Evolutionary conservation across 1,140 invertebrate species (phyloP), one percentile per base, ranked within the genome.

Genomic region (Grapholita molesta): DNA sequence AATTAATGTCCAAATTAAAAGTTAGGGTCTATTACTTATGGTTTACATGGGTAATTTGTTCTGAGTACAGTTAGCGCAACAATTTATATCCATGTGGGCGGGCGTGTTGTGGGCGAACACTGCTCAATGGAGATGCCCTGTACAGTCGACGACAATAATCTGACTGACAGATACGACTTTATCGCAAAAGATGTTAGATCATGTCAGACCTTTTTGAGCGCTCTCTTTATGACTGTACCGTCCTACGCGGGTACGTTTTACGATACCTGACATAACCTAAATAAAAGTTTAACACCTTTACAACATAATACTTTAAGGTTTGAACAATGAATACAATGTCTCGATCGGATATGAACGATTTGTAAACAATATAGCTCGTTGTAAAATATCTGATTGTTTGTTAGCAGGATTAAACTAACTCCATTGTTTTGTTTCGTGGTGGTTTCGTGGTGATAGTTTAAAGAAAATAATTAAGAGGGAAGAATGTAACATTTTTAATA

Each of bases 61-160:
- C 78, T 70, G 32, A 69, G 79, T 85, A 84, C 88, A 82, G 86
- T 88, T 90, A 89, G 80, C 75, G 67, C 76, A 72, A 83, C 80
- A 84, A 86, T 88, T 89, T 89, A 90, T 82, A 79, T 71, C 69
- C 69, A 77, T 52, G 88, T 88, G 73, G 88, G 88, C 80, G 86
- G 82, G 79, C 73, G 75, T 75, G 21, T 30, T 72, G 86, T 88
- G 72, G 86, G 88, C 82, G 86, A 82, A 83, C 78, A 71, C 77
- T 81, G 86, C 86, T 90, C 76, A 84, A 78, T 71, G 86, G 83
- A 84, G 80, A 86, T 85, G 77, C 79, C 74, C 82, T 15, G 55
- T 61, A 61, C 15, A 18, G 18, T 48, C 42, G 18, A 1, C 15
- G 12, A 6, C 0, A 48, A 8, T 8, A 21, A 48, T n/a, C 6